Evolutionary conservation across 2,888 invertebrate genomes (phyloP).

Genomic region (Ecdyonurus torrentis): DNA sequence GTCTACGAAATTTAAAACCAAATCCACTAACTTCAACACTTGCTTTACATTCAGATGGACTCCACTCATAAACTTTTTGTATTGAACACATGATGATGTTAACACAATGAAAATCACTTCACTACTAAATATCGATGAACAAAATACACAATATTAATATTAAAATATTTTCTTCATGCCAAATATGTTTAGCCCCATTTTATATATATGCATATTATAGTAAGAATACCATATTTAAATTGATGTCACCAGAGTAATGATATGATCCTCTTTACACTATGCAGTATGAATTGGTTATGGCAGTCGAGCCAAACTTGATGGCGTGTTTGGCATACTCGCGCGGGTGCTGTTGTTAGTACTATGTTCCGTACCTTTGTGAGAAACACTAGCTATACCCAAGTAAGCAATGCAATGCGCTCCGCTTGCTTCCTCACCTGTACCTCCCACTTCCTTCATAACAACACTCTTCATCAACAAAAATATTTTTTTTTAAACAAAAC

Average conservation of each 20-base stretch:
- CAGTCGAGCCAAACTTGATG: neutral
- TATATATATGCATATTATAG: neutral
- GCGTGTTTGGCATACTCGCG: too few relatives aligned
- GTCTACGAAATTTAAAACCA: constrained; percentile 16
- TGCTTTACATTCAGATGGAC: constrained; percentile 11
- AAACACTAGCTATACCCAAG: too few relatives aligned
- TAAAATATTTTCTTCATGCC: neutral
- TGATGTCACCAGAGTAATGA: neutral
- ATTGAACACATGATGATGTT: constrained; percentile 1
- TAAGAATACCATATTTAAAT: neutral
- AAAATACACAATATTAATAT: neutral
- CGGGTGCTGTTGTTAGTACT: too few relatives aligned
- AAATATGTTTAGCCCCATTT: neutral
- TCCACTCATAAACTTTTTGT: constrained; percentile 14
- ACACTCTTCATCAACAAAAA: neutral
- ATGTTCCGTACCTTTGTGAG: too few relatives aligned
- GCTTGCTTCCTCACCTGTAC: neutral
- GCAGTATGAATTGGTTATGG: neutral
- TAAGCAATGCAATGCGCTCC: too few relatives aligned
- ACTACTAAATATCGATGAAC: neutral
- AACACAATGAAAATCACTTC: neutral
- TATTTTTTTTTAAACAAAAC: neutral
- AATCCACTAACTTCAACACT: constrained; percentile 14
- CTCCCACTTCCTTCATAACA: neutral
- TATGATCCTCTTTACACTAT: neutral